Conservation (phyloP, 2,888 invertebrate genomes). For the Bruchidius siliquastri region DNA sequence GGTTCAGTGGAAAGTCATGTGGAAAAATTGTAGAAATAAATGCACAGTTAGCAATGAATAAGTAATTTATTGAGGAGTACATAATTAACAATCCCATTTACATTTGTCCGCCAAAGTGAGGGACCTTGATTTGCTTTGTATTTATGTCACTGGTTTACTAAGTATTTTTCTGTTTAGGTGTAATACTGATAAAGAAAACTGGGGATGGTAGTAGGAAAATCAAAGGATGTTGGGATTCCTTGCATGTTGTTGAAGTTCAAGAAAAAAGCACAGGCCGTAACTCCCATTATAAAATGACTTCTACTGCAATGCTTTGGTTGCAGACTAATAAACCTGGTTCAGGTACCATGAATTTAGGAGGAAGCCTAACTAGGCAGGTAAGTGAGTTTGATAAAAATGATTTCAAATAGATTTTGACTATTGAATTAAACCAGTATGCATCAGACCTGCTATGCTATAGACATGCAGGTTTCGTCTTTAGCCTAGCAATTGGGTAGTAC, state of each 20-base stretch:
- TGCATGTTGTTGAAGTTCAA: constrained; percentile 98
- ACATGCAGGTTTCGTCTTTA: too few relatives aligned
- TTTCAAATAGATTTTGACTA: not conserved
- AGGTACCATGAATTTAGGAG: constrained; percentile 98
- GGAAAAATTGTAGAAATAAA: too few relatives aligned
- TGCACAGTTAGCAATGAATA: too few relatives aligned
- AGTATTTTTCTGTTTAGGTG: constrained; percentile 59
- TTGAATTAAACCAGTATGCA: too few relatives aligned
- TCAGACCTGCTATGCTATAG: too few relatives aligned
- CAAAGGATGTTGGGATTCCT: constrained; percentile 99
- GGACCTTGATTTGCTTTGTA: too few relatives aligned
- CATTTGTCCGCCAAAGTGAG: too few relatives aligned
- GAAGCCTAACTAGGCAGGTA: constrained; percentile 95
- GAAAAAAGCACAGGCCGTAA: constrained; percentile 91
- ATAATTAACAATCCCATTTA: too few relatives aligned
- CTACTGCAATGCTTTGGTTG: constrained; percentile 98
- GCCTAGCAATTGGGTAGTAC: too few relatives aligned
- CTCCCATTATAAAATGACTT: constrained; percentile 97
- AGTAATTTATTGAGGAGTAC: too few relatives aligned
- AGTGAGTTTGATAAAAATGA: constrained; percentile 3
- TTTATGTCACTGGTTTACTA: not conserved
- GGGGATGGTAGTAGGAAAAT: constrained; percentile 98
- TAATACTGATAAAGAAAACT: constrained; percentile 97
- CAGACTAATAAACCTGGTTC: constrained; percentile 96
- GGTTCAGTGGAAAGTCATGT: too few relatives aligned